Evolutionary conservation across 2,888 invertebrate genomes (phyloP).

Genomic region (Ophioninae sp.): DNA sequence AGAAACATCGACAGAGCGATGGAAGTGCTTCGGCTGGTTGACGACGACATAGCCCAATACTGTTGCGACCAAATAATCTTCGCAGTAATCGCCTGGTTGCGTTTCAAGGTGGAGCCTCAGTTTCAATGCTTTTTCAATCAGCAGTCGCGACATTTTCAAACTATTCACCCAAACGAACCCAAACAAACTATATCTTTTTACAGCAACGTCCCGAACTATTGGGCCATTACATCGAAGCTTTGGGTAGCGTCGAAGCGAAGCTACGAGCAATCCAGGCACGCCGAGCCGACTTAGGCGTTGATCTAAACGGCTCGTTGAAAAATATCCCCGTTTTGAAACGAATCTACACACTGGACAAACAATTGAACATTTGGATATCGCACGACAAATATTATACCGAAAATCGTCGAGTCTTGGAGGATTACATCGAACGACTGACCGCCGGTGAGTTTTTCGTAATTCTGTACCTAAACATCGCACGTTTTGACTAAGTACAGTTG

Average conservation of each 20-base stretch:
- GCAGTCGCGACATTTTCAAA: not conserved
- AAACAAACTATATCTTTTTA: conserved; percentile 12
- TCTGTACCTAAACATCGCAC: conserved; percentile 4
- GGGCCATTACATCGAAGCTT: conserved; percentile 68
- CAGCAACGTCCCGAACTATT: conserved; percentile 62
- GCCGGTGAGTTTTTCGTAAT: conserved; percentile 63
- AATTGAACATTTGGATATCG: conserved; percentile 67
- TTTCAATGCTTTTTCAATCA: not conserved
- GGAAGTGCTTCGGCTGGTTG: conserved; percentile 73
- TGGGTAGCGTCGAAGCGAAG: conserved; percentile 68
- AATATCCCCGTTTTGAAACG: conserved; percentile 66
- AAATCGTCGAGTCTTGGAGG: conserved; percentile 65
- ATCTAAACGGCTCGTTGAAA: conserved; percentile 57
- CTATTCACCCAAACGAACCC: no score
- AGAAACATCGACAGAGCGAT: conserved; percentile 75
- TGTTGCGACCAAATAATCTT: conserved; percentile 72
- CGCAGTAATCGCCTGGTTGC: conserved; percentile 63
- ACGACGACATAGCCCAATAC: conserved; percentile 67
- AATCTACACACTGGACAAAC: conserved; percentile 67
- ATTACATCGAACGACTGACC: conserved; percentile 62
- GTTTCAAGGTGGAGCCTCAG: conserved; percentile 65
- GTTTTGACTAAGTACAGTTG: no score
- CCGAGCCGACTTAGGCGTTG: conserved; percentile 17
- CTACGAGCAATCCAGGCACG: conserved; percentile 62
- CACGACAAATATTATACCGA: conserved; percentile 64